phyloP scores from a whole-genome alignment of 2,113 vertebrate genomes.

The Mixornis gularis region DNA sequence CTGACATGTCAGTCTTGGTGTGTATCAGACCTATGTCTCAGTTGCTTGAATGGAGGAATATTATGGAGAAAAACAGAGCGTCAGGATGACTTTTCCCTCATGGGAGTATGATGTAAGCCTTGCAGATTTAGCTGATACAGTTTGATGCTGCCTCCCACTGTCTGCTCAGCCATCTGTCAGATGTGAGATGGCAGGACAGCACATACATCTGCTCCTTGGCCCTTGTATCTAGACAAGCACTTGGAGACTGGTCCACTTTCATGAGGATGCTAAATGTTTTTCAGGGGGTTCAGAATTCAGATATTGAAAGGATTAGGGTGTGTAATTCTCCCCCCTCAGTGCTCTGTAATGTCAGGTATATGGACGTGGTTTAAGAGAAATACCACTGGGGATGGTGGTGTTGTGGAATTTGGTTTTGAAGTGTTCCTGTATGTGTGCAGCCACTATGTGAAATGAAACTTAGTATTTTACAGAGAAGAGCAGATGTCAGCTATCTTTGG shows the following conservation, averaged over 20 bases:
- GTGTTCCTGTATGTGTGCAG: not conserved
- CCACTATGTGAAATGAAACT: not conserved
- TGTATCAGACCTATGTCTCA: not conserved
- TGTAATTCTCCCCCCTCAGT: not conserved
- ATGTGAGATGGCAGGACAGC: not conserved
- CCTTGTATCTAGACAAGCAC: not conserved
- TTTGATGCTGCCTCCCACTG: conserved; percentile 55
- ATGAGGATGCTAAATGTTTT: not conserved
- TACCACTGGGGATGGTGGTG: not conserved
- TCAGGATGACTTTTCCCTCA: not conserved
- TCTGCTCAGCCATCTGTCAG: conserved; percentile 40
- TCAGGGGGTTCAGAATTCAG: not conserved
- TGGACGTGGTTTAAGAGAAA: not conserved
- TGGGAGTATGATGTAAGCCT: not conserved
- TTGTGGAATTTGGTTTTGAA: not conserved
- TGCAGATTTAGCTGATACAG: not conserved
- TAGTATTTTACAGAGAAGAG: not conserved
- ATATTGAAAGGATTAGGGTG: not conserved
- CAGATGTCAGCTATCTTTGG: not conserved
- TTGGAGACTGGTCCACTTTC: not conserved
- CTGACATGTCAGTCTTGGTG: not conserved
- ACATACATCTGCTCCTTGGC: not conserved
- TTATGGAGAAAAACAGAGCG: not conserved
- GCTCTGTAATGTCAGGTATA: not conserved
- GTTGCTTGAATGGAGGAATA: not conserved